These are phyloP conservation scores for Mellilla xanthometata DNA, from an alignment of 2,888 invertebrate species.

Conservation along the genomic window DNA sequence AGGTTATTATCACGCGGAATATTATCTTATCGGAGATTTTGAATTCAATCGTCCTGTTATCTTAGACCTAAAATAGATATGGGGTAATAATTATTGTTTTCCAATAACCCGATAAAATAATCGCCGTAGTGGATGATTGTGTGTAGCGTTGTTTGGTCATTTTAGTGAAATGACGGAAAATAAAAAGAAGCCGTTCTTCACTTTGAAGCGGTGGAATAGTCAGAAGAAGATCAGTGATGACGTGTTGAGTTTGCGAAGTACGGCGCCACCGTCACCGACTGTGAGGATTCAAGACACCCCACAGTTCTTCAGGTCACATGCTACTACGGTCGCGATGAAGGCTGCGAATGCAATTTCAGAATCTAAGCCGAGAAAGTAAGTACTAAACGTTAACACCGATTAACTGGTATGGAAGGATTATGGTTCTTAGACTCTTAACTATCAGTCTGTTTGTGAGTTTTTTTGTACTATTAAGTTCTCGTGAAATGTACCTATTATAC, in stretches of 20 bases:
- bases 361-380: slow-evolving; percentile 57
- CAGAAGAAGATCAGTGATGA: slow-evolving; percentile 41
- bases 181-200: slow-evolving; percentile 62
- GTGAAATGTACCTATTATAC: too few species aligned
- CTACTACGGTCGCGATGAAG: slow-evolving; percentile 30
- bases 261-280: slow-evolving; percentile 12
- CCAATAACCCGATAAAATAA: slow-evolving; percentile 29
- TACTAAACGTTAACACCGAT: slow-evolving; percentile 30
- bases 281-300: slow-evolving; percentile 8
- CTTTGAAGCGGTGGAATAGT: slow-evolving; percentile 60
- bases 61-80: slow-evolving; percentile 17
- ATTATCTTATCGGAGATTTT: slow-evolving; percentile 24
- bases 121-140: slow-evolving; percentile 33
- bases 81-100: slow-evolving; percentile 13
- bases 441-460: too few species aligned
- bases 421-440: too few species aligned
- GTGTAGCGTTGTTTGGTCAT: slow-evolving; percentile 30
- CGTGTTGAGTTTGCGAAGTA: slow-evolving; percentile 8
- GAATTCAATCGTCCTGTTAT: slow-evolving; percentile 25
- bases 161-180: slow-evolving; percentile 71
- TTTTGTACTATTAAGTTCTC: too few species aligned
- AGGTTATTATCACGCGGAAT: slow-evolving; percentile 9
- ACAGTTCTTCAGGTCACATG: slow-evolving; percentile 35
- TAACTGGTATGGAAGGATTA: slow-evolving; percentile 19
- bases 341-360: slow-evolving; percentile 40